These are phyloP conservation scores for Plumapathes pennacea DNA, from an alignment of 92 coral and sea anemone species.

Conservation along the genomic window DNA sequence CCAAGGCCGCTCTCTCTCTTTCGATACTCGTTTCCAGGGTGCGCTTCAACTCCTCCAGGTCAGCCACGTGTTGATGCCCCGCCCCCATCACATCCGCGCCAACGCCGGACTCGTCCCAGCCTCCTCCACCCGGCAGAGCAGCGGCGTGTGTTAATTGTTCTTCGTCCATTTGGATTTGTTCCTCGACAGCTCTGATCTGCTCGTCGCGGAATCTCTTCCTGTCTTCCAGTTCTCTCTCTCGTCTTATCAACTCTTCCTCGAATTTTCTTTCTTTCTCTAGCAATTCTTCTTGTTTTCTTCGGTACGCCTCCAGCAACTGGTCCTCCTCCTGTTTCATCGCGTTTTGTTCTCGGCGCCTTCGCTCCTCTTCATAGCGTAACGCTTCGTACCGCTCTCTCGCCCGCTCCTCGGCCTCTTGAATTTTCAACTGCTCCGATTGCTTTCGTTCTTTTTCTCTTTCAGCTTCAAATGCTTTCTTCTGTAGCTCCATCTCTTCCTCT, in stretches of 20 bases:
- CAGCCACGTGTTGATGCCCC: constrained; percentile 4
- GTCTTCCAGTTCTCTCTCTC: constrained; percentile 85
- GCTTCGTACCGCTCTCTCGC: constrained; percentile 68
- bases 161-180: constrained; percentile 25
- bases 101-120: constrained; percentile 5
- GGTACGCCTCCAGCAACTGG: constrained; percentile 85
- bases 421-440: constrained; percentile 66
- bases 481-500: constrained; percentile 73
- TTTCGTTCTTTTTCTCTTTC: constrained; percentile 70
- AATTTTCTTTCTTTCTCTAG: constrained; percentile 84
- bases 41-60: constrained; percentile 57
- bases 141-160: constrained; percentile 45
- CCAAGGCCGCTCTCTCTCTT: constrained; percentile 67
- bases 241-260: constrained; percentile 85
- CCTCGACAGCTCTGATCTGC: constrained; percentile 44
- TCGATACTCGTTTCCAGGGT: constrained; percentile 57
- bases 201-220: constrained; percentile 32
- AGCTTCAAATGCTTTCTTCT: constrained; percentile 74
- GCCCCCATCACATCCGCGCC: neutral
- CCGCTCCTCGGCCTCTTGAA: constrained; percentile 52
- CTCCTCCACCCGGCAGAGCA: constrained; percentile 7
- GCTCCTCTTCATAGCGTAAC: constrained; percentile 33
- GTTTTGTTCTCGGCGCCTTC: constrained; percentile 41
- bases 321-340: constrained; percentile 87
- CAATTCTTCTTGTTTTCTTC: constrained; percentile 81